Conservation (phyloP, 2,113 vertebrate species). For the Dicerorhinus sumatrensis region DNA sequence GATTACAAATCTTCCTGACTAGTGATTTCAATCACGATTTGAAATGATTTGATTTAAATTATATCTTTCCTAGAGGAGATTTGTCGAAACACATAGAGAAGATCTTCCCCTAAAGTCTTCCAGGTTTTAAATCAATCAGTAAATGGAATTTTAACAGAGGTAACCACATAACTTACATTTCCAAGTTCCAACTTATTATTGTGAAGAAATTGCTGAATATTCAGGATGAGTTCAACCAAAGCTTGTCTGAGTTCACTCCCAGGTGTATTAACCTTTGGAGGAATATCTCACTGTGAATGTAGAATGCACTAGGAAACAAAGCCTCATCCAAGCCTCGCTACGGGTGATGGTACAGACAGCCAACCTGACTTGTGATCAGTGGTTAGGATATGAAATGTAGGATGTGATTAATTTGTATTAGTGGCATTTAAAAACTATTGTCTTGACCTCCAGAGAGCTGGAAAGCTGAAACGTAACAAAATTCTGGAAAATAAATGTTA, state of each 20-base stretch:
- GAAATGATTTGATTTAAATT: slow-evolving; percentile 72
- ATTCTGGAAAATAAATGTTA: slow-evolving; percentile 13
- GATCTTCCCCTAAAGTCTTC: slow-evolving; percentile 50
- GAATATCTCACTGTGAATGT: neutral
- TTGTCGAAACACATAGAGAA: slow-evolving; percentile 53
- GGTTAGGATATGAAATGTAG: neutral
- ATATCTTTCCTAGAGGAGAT: slow-evolving; percentile 43
- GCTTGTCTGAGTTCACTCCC: neutral
- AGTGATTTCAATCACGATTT: slow-evolving; percentile 60
- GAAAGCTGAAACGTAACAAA: neutral
- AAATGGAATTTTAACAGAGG: slow-evolving; percentile 56
- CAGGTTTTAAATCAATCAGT: slow-evolving; percentile 68
- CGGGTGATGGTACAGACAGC: neutral
- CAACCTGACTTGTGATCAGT: neutral
- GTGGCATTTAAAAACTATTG: neutral
- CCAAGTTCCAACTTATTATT: neutral
- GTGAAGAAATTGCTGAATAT: slow-evolving; percentile 9
- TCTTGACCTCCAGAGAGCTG: neutral
- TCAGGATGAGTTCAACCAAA: slow-evolving; percentile 11
- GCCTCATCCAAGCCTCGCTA: neutral
- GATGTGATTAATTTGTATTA: neutral
- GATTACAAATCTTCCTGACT: slow-evolving; percentile 39
- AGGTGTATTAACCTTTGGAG: neutral
- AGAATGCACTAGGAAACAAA: neutral
- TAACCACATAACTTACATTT: slow-evolving; percentile 51